Evolutionary conservation across 2,888 invertebrate species (phyloP), one percentile per base, ranked within the genome.

Genomic region (Monochamus alternatus): DNA sequence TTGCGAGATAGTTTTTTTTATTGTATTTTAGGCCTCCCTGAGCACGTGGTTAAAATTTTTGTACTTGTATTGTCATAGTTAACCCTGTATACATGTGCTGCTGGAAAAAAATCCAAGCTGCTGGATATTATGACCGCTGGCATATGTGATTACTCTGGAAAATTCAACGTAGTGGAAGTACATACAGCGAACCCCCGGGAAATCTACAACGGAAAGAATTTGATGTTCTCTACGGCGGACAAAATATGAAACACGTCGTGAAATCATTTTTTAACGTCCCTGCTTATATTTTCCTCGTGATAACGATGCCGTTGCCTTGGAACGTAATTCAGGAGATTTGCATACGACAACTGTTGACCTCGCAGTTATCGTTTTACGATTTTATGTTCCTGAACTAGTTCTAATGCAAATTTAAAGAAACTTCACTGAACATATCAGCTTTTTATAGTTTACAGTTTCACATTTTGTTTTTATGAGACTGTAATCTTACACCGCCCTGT

Each of bases 141-240:
- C 63, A 63, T 63, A 71, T 63, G 51, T 52, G 51, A 71, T 62
- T 71, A 71, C 71, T 71, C 60, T 38, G 52, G 38, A 38, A n/a
- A n/a, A 65, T 68, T 75, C 63, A 59, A 63, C 22, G 60, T 44
- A 51, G 68, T 68, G 60, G 64, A 58, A 65, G 44, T 14, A 14
- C 14, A 55, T 12, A 7, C 73, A 69, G 77, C 71, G 73, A 64
- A 80, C 84, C 83, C 84, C 78, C 82, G 83, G 84, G 84, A 84
- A 84, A 84, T 84, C 82, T 82, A 73, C 75, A 70, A 38, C 75
- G 75, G 75, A 79, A 79, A 77, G 78, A 77, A 81, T 79, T 78
- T 75, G 79, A 79, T 81, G 79, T 79, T 77, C 73, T 74, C 76
- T 76, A 68, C 70, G 72, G 75, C 78, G 80, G 74, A 43, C 62